Evolutionary conservation across 2,113 vertebrate genomes (phyloP).

Genomic region (Pelodiscus sinensis): DNA sequence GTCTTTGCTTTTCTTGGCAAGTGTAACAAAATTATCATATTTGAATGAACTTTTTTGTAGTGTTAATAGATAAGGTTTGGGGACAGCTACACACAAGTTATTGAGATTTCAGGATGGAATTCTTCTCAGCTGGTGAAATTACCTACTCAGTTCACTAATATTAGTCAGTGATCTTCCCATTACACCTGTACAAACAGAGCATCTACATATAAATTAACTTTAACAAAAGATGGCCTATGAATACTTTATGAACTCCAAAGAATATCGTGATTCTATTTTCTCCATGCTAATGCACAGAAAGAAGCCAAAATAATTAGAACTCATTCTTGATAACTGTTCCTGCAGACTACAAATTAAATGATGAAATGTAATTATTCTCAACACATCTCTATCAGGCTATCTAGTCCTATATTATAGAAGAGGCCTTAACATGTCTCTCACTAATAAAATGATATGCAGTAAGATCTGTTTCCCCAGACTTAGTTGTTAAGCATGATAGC

Average conservation of each 20-base stretch:
- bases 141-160: conserved; percentile 36
- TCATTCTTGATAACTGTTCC: conserved; percentile 5
- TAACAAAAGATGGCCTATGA: conserved; percentile 12
- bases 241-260: not conserved
- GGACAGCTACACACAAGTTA: conserved; percentile 39
- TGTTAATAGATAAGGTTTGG: conserved; percentile 14
- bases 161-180: conserved; percentile 44
- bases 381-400: not conserved
- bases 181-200: conserved; percentile 47
- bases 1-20: not conserved
- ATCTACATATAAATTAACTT: conserved; percentile 31
- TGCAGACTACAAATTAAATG: not conserved
- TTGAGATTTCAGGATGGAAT: conserved; percentile 48
- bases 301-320: conserved; percentile 41
- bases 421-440: rapidly evolving
- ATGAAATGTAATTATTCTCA: conserved; percentile 9
- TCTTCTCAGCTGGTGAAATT: conserved; percentile 65
- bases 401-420: not conserved
- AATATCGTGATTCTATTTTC: conserved; percentile 36
- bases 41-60: not conserved
- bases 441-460: rapidly evolving
- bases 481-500: not conserved
- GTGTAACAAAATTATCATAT: not conserved
- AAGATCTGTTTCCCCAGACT: not conserved
- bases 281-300: conserved; percentile 30